These are phyloP conservation scores for Magallana angulata DNA, from an alignment of 1,140 invertebrate species.

Conservation along the genomic window DNA sequence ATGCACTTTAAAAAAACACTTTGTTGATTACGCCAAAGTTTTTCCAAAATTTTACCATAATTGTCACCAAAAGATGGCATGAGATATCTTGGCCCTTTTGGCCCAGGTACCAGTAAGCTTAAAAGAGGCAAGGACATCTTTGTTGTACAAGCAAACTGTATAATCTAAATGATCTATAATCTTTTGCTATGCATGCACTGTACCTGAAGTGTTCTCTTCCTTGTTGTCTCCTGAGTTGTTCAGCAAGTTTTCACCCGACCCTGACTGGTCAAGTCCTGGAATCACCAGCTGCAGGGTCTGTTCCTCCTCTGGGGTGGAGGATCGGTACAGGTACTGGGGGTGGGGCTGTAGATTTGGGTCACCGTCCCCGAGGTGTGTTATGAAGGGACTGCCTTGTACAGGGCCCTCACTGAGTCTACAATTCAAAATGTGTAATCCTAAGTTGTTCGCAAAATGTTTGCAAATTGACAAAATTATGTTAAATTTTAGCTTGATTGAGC, in stretches of 20 bases:
- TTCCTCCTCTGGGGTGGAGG: conserved; percentile 32
- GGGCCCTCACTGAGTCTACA: conserved; percentile 2
- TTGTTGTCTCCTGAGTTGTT: conserved; percentile 22
- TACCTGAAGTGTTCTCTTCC: not conserved
- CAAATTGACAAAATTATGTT: too few relatives aligned
- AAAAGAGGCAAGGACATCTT: too few relatives aligned
- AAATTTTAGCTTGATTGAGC: too few relatives aligned
- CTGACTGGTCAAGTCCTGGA: conserved; percentile 6
- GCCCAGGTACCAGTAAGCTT: too few relatives aligned
- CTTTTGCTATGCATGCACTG: not conserved
- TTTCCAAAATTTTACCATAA: too few relatives aligned
- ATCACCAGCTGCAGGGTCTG: conserved; percentile 19
- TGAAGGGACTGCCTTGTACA: conserved; percentile 7
- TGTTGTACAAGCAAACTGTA: too few relatives aligned
- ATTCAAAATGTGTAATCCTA: not conserved
- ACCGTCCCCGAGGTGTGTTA: conserved; percentile 35
- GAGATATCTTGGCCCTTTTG: too few relatives aligned
- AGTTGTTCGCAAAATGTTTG: too few relatives aligned
- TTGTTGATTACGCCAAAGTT: too few relatives aligned
- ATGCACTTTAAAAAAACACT: too few relatives aligned
- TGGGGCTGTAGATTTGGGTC: conserved; percentile 32
- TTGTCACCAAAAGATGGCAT: too few relatives aligned
- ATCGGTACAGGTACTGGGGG: not conserved
- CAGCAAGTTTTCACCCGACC: not conserved
- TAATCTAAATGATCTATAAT: too few relatives aligned